phyloP scores from a whole-genome alignment of 2,888 invertebrate species.

The Leistus spinibarbis region DNA sequence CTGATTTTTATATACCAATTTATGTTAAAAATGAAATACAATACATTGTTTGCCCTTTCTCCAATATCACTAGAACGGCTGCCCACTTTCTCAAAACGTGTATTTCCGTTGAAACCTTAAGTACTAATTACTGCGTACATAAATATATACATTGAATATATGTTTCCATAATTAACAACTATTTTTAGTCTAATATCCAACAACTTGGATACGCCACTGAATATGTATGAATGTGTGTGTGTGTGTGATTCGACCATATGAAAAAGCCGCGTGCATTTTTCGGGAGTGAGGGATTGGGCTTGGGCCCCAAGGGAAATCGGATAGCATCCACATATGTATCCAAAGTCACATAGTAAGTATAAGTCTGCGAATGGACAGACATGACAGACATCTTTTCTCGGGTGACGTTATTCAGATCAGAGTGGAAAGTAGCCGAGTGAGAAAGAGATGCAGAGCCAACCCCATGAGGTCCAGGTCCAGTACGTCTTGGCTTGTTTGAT shows the following conservation, averaged over 20 bases:
- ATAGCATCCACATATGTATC: neutral
- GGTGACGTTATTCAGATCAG: constrained; percentile 37
- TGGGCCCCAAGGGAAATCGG: constrained; percentile 27
- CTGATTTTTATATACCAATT: too few relatives aligned
- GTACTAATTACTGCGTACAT: too few relatives aligned
- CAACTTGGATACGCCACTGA: too few relatives aligned
- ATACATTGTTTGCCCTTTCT: too few relatives aligned
- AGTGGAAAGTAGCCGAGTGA: neutral
- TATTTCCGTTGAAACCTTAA: neutral
- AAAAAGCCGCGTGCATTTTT: constrained; percentile 31
- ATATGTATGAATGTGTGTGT: neutral
- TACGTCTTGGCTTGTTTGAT: constrained; percentile 43
- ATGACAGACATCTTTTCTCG: constrained; percentile 35
- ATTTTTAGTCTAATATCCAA: too few relatives aligned
- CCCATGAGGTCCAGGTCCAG: constrained; percentile 27
- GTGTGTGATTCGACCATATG: neutral
- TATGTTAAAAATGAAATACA: too few relatives aligned
- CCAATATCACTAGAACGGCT: too few relatives aligned
- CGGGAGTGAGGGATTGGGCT: constrained; percentile 23
- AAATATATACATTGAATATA: too few relatives aligned
- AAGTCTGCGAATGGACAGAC: constrained; percentile 9
- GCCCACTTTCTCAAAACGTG: neutral
- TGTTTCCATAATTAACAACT: too few relatives aligned
- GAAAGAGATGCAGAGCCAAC: neutral
- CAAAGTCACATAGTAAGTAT: too few relatives aligned